Evolutionary conservation across 2,797 vertebrate genomes (phyloP), one percentile per base, ranked within the genome.

Genomic region (Choloepus didactylus): DNA sequence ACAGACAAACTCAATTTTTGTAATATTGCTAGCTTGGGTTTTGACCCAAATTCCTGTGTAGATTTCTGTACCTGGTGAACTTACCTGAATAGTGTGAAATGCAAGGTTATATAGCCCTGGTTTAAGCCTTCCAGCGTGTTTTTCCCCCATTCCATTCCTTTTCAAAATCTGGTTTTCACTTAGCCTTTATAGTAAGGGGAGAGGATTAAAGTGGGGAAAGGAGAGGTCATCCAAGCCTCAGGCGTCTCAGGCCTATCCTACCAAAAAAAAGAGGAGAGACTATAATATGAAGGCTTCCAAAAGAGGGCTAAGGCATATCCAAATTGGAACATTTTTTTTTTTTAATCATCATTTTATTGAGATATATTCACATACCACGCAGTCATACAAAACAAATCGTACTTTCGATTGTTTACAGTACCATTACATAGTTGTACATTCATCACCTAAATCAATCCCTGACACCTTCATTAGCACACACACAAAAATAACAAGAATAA

Each of bases 141-240:
- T 86, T 56, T 9, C 29, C 18, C 5, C 15, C 1, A 5, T 76
- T 19, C 12, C 6, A 4, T 73, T 46, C 23, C 31, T 72, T 87
- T 29, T 93, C 31, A 84, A 93, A 70, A 49, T 89, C n/a, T 87
- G 21, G 9, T 62, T 89, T 97, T 93, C 41, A 62, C 72, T 72
- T 91, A 83, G 25, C 15, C 14, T 91, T 91, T 86, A 41, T 35
- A 91, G 64, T 25, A 85, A 38, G 18, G 77, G 44, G 38, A 38
- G 38, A 41, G 27, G 66, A 56, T 87, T 89, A 18, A 73, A 76
- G 19, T 81, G 35, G 23, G 62, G 35, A 16, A 41, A 81, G 46
- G 73, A 49, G 44, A 69, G 41, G 15, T 77, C 21, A 51, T 64
- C 21, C 2, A 88, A 46, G 46, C 76, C 14, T 35, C 8, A 79